Base-by-base conservation (phyloP, 2,797 vertebrate species). In the Oryzias sinensis region DNA sequence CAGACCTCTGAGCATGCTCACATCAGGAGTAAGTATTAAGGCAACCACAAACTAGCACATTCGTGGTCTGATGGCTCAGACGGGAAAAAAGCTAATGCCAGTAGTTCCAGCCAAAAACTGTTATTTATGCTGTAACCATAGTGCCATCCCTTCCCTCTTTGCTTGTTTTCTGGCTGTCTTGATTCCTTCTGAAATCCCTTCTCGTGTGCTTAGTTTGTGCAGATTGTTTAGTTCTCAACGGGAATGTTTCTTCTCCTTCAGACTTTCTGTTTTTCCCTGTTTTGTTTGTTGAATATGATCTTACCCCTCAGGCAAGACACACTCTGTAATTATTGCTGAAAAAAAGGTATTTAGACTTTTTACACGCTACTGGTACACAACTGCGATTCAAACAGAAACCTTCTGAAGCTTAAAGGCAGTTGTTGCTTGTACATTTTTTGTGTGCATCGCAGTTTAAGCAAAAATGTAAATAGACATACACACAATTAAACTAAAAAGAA, bases 1-100 rank as follows among this genome's bases (percentile, higher is more conserved):
- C 40, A 83, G 74, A 72, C 86, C 91, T 56, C 72, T 92, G 63
- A 83, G 76, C 65, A 82, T 77, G 56, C 89, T 90, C 68, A 56
- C 7, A 2, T 56, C 82, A 42, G 70, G 69, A 89, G 92, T 93
- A 91, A 84, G 84, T 76, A 80, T 58, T 66, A 59, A 54, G 47
- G 76, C 47, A 55, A 56, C 61, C 56, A 51, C 55, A 62, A 25
- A 70, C 61, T 51, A 57, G 22, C 43, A 44, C 50, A 55, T 56
- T 78, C 44, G 53, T 65, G 70, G 75, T 62, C 59, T 64, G 43
- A 18, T 69, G 56, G 43, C 51, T 59, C 53, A 53, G 43, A 65
- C 43, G 20, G 43, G 55, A 53, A 25, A 25, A 25, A n/a, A 27
- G 22, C 46, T 49, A 49, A 62, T 60, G 47, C 40, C 56, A 62